Evolutionary conservation across 2,113 vertebrate genomes (phyloP).

Genomic region (Silurus asotus): DNA sequence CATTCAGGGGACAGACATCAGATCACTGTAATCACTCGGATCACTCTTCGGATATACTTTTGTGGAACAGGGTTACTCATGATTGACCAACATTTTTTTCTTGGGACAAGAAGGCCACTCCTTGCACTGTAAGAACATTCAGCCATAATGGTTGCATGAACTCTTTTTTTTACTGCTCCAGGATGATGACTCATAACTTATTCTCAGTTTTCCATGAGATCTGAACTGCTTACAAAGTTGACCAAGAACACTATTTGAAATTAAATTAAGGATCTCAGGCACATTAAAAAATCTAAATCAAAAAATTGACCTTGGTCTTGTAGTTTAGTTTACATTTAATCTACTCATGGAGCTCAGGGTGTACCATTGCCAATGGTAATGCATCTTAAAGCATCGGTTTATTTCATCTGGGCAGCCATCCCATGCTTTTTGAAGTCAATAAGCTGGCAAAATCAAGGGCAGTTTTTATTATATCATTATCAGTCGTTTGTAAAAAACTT

Average conservation of each 20-base stretch:
- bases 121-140: not conserved
- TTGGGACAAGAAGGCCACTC: not conserved
- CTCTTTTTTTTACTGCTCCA: not conserved
- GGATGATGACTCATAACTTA: not conserved
- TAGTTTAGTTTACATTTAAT: not conserved
- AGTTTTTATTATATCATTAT: not conserved
- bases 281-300: too few species aligned
- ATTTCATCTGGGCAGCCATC: not conserved
- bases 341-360: not conserved
- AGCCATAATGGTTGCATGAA: not conserved
- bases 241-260: slow-evolving; percentile 4
- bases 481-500: not conserved
- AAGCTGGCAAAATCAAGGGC: not conserved
- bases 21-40: not conserved
- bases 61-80: not conserved
- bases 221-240: not conserved
- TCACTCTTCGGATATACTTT: not conserved
- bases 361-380: not conserved
- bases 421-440: not conserved
- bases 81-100: not conserved
- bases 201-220: not conserved
- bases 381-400: not conserved
- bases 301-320: not conserved
- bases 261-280: too few species aligned
- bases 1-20: not conserved